These are phyloP conservation scores for Agriopis aurantiaria DNA, from an alignment of 2,888 invertebrate genomes.

Conservation along the genomic window DNA sequence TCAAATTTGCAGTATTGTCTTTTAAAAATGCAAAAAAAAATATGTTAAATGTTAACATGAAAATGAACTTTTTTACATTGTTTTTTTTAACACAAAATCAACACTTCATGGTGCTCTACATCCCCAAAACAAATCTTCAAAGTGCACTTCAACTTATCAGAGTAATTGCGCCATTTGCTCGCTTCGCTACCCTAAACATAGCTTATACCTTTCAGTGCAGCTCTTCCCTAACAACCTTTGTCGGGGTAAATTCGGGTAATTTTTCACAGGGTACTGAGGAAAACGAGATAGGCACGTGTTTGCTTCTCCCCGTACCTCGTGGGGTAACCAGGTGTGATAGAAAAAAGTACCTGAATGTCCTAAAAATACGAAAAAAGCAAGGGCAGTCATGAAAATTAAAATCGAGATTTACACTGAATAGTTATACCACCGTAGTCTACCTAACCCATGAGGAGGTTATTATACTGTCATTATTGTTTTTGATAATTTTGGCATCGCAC, in stretches of 20 bases:
- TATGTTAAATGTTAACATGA: too few relatives aligned
- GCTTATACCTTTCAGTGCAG: slow-evolving; percentile 20
- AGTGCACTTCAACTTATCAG: slow-evolving; percentile 7
- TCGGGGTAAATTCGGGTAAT: slow-evolving; percentile 50
- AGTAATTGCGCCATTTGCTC: slow-evolving; percentile 7
- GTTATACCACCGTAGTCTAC: too few relatives aligned
- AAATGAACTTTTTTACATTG: too few relatives aligned
- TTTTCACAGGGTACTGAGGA: slow-evolving; percentile 54
- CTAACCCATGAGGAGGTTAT: too few relatives aligned
- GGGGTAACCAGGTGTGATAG: slow-evolving; percentile 22
- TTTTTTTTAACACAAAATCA: too few relatives aligned
- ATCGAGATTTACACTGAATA: too few relatives aligned
- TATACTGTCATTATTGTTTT: too few relatives aligned
- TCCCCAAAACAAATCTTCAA: not conserved
- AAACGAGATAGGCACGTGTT: slow-evolving; percentile 51
- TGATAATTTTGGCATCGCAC: too few relatives aligned
- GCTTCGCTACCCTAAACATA: slow-evolving; percentile 22
- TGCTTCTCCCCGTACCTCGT: slow-evolving; percentile 32
- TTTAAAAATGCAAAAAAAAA: too few relatives aligned
- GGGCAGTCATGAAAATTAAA: too few relatives aligned
- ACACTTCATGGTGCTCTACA: too few relatives aligned
- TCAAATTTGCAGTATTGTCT: too few relatives aligned
- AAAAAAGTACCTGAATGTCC: not conserved
- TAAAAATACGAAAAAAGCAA: not conserved
- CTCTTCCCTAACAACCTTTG: slow-evolving; percentile 32